Evolutionary conservation across 1,140 invertebrate species (phyloP).

Genomic region (Macrotrachela quadricornifera): DNA sequence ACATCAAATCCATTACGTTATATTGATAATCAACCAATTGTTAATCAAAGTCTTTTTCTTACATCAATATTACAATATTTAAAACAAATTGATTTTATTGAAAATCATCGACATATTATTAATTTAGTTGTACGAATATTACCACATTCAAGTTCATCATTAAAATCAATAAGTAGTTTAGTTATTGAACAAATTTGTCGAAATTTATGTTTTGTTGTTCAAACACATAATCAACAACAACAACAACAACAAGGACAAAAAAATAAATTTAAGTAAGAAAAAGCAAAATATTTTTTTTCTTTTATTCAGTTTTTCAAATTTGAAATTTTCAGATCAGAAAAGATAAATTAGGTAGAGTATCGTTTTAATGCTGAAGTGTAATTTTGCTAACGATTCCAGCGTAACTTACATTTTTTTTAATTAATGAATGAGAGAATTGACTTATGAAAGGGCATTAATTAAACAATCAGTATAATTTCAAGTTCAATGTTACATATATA

Average conservation of each 20-base stretch:
- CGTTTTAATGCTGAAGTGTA: too few relatives aligned
- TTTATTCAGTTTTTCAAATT: too few relatives aligned
- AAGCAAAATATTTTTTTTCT: too few relatives aligned
- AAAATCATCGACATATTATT: constrained; percentile 51
- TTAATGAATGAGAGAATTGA: too few relatives aligned
- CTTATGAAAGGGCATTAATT: too few relatives aligned
- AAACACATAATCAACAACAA: constrained; percentile 11
- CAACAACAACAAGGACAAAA: neutral
- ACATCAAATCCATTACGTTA: constrained; percentile 10
- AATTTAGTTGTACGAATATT: constrained; percentile 52
- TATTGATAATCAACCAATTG: constrained; percentile 15
- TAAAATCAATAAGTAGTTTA: constrained; percentile 51
- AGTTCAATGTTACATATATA: too few relatives aligned
- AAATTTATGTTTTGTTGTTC: constrained; percentile 47
- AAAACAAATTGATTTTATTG: constrained; percentile 34
- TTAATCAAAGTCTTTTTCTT: constrained; percentile 56
- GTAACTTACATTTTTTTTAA: too few relatives aligned
- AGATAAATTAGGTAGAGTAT: too few relatives aligned
- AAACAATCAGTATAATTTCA: too few relatives aligned
- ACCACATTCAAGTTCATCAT: constrained; percentile 46
- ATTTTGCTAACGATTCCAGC: too few relatives aligned
- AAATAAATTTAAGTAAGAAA: neutral
- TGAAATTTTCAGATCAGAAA: too few relatives aligned
- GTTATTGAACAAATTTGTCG: constrained; percentile 59
- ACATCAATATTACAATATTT: constrained; percentile 55